Conservation (phyloP, 2,888 invertebrate species). For the Drosophila parthenogenetica region DNA sequence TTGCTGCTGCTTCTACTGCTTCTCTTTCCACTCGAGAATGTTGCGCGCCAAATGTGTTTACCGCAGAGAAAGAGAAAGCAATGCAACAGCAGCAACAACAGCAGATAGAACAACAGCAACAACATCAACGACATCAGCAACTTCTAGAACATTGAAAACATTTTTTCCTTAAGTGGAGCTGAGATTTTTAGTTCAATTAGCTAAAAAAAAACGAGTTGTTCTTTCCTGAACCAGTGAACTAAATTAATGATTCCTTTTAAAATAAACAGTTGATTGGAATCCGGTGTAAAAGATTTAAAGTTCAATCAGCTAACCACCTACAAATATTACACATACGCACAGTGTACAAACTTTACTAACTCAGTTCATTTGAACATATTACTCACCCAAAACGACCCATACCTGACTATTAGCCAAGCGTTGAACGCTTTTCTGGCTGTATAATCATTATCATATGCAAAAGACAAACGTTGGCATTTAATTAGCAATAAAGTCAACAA, state of each 20-base stretch:
- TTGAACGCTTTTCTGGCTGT: background rate
- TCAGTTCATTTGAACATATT: no score
- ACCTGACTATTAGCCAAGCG: no score
- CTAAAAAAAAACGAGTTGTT: background rate
- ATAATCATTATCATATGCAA: constrained; percentile 9
- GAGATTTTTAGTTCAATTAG: background rate
- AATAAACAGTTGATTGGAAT: no score
- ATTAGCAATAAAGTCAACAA: constrained; percentile 57
- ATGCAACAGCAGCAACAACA: constrained; percentile 10
- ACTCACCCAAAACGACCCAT: no score
- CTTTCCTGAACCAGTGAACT: no score
- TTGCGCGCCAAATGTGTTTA: constrained; percentile 56
- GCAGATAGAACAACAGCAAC: background rate
- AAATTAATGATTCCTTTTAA: no score
- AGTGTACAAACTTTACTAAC: no score
- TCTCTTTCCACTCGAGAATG: constrained; percentile 58
- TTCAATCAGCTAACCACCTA: no score
- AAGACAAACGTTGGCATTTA: constrained; percentile 45
- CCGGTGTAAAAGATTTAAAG: no score
- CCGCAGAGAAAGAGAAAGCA: constrained; percentile 74
- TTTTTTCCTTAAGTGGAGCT: background rate
- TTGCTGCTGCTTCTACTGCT: constrained; percentile 23
- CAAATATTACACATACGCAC: no score
- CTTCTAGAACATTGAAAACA: background rate
- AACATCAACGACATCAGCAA: constrained; percentile 9